A percentile compares a stretch with the other conserved stretches of the same genome.
Conservation (phyloP, 2,113 vertebrate species). For the Lagenorhynchus albirostris region DNA sequence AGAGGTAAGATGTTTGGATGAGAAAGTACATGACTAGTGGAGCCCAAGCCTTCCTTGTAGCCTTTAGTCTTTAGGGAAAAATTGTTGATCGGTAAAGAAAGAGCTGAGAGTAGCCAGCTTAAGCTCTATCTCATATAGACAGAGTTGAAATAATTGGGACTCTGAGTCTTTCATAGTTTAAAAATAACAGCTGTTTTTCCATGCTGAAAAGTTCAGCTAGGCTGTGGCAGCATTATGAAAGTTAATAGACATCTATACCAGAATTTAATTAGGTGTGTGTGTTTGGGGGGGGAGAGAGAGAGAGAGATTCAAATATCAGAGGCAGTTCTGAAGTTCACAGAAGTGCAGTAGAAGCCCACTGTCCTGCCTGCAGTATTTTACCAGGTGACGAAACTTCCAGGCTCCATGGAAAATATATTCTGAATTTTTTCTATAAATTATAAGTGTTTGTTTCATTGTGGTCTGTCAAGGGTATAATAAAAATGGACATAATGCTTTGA, state of each 20-base stretch:
- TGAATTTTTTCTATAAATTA: constrained; percentile 63
- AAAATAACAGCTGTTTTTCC: constrained; percentile 69
- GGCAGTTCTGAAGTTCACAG: constrained; percentile 21
- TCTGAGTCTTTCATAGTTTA: constrained; percentile 67
- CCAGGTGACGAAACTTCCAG: constrained; percentile 56
- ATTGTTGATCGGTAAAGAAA: constrained; percentile 42
- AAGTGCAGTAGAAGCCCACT: neutral
- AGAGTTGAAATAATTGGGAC: constrained; percentile 69
- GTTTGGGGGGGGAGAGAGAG: neutral
- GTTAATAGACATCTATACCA: constrained; percentile 62
- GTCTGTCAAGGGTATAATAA: constrained; percentile 59
- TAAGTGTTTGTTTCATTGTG: constrained; percentile 37
- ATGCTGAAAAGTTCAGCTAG: constrained; percentile 59
- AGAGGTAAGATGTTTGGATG: neutral
- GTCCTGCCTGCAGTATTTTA: constrained; percentile 56
- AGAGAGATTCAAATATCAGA: neutral
- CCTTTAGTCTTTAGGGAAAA: constrained; percentile 30
- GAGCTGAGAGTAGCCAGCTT: constrained; percentile 42
- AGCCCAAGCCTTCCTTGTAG: constrained; percentile 19
- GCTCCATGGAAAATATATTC: constrained; percentile 37
- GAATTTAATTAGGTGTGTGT: constrained; percentile 31
- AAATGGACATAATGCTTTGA: constrained; percentile 61
- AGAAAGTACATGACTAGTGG: neutral
- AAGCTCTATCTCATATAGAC: constrained; percentile 53
- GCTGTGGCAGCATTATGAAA: constrained; percentile 64